These are phyloP conservation scores for Drosophila nigromelanica DNA, from an alignment of 1,140 invertebrate genomes.

Conservation along the genomic window DNA sequence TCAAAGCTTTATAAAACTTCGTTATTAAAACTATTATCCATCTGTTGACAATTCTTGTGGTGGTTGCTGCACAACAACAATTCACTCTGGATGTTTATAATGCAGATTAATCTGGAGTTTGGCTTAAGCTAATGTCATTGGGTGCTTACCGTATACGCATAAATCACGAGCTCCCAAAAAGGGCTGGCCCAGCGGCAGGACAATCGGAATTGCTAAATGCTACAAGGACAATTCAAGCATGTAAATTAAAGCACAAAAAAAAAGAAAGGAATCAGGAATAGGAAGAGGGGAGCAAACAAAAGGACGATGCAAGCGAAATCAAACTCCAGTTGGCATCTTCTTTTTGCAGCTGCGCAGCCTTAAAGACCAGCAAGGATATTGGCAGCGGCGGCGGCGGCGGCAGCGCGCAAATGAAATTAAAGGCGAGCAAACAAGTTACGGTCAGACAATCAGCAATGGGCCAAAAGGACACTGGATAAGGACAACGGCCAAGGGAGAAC, in stretches of 20 bases:
- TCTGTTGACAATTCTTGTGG: too few relatives aligned
- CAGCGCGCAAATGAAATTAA: slow-evolving; percentile 79
- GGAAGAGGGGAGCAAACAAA: slow-evolving; percentile 31
- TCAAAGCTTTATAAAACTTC: neutral
- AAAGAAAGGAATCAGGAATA: slow-evolving; percentile 17
- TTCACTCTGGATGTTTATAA: neutral
- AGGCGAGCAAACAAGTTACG: slow-evolving; percentile 83
- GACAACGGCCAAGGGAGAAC: slow-evolving; percentile 46
- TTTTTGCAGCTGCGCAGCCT: slow-evolving; percentile 22
- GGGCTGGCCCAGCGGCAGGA: slow-evolving; percentile 46
- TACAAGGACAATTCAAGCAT: slow-evolving; percentile 83
- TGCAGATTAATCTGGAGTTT: slow-evolving; percentile 4
- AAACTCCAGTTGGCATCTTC: slow-evolving; percentile 9
- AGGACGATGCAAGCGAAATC: slow-evolving; percentile 28
- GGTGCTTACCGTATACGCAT: slow-evolving; percentile 73
- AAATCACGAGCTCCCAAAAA: slow-evolving; percentile 65
- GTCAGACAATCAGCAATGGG: slow-evolving; percentile 78
- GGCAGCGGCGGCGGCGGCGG: slow-evolving; percentile 15
- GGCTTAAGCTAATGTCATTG: slow-evolving; percentile 18
- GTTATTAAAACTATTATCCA: too few relatives aligned
- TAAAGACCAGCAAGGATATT: slow-evolving; percentile 45
- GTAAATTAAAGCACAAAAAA: slow-evolving; percentile 76
- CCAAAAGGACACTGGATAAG: slow-evolving; percentile 58
- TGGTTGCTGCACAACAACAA: neutral
- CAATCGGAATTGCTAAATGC: slow-evolving; percentile 80